phyloP scores from a whole-genome alignment of 1,140 invertebrate genomes.

The Drosophila murphyi region DNA sequence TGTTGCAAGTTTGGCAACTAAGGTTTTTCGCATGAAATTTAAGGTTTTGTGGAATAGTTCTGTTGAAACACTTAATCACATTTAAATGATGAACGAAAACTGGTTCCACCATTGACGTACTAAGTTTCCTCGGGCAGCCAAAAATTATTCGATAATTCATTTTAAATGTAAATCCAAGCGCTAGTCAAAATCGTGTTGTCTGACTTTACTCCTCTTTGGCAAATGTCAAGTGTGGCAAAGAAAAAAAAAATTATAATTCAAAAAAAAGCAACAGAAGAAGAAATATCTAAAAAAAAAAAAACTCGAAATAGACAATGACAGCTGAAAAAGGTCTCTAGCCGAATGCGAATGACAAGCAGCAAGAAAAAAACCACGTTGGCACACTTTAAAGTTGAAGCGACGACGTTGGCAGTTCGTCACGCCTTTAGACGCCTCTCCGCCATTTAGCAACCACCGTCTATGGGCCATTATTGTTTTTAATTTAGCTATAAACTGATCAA shows the following conservation, averaged over 20 bases:
- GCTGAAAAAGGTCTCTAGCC: constrained; percentile 65
- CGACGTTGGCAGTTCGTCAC: constrained; percentile 75
- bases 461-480: constrained; percentile 77
- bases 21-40: constrained; percentile 21
- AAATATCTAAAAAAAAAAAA: constrained; percentile 27
- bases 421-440: constrained; percentile 73
- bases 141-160: constrained; percentile 64
- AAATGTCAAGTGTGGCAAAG: constrained; percentile 77
- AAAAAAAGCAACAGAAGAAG: constrained; percentile 1
- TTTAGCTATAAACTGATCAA: constrained; percentile 59
- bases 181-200: constrained; percentile 40
- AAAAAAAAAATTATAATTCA: neutral
- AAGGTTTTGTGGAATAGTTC: constrained; percentile 26
- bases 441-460: constrained; percentile 66
- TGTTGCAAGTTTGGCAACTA: constrained; percentile 6
- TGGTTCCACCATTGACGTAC: constrained; percentile 74
- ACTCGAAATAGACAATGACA: constrained; percentile 74
- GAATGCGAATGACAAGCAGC: constrained; percentile 53
- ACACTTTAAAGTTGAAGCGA: constrained; percentile 67
- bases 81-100: constrained; percentile 54
- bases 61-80: constrained; percentile 39
- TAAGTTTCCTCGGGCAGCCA: constrained; percentile 48
- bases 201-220: constrained; percentile 67
- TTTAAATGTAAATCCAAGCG: constrained; percentile 72
- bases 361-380: constrained; percentile 58